A percentile compares a stretch with the other conserved stretches of the same genome.
phyloP scores from a whole-genome alignment of 2,797 vertebrate genomes.

The Paguma larvata region DNA sequence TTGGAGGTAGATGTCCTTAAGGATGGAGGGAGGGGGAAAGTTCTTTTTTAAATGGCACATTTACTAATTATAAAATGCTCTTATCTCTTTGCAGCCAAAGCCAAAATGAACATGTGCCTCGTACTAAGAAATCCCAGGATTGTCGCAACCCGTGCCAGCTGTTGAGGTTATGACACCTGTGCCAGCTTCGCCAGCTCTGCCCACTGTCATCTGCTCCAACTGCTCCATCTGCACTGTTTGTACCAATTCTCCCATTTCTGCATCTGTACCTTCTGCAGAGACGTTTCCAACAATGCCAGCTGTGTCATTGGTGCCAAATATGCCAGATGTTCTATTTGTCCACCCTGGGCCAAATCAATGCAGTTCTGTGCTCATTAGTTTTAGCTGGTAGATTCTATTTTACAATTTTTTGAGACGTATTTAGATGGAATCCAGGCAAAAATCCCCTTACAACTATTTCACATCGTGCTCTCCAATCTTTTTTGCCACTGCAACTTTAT shows the following conservation, averaged over 20 bases:
- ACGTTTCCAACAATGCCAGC: slow-evolving; percentile 97
- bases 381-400: slow-evolving; percentile 95
- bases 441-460: slow-evolving; percentile 84
- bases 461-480: slow-evolving; percentile 79
- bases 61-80: slow-evolving; percentile 94
- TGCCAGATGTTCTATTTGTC: slow-evolving; percentile 99
- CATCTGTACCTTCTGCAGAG: slow-evolving; percentile 99
- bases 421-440: slow-evolving; percentile 90
- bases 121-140: slow-evolving; percentile 99
- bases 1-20: slow-evolving; percentile 93
- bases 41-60: slow-evolving; percentile 94
- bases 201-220: slow-evolving; percentile 99
- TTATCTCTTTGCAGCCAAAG: slow-evolving; percentile 95
- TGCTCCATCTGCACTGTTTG: slow-evolving; percentile 98
- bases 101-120: slow-evolving; percentile 99
- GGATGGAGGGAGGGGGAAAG: slow-evolving; percentile 88
- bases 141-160: slow-evolving; percentile 99
- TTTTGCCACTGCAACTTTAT: slow-evolving; percentile 83
- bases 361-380: slow-evolving; percentile 98
- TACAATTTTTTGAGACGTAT: slow-evolving; percentile 90
- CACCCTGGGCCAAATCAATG: slow-evolving; percentile 98
- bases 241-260: slow-evolving; percentile 97
- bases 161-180: slow-evolving; percentile 99
- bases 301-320: slow-evolving; percentile 97
- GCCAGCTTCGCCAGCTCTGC: slow-evolving; percentile 97